Base-by-base conservation (phyloP, 2,888 invertebrate genomes). In the Spicauda simplicius region DNA sequence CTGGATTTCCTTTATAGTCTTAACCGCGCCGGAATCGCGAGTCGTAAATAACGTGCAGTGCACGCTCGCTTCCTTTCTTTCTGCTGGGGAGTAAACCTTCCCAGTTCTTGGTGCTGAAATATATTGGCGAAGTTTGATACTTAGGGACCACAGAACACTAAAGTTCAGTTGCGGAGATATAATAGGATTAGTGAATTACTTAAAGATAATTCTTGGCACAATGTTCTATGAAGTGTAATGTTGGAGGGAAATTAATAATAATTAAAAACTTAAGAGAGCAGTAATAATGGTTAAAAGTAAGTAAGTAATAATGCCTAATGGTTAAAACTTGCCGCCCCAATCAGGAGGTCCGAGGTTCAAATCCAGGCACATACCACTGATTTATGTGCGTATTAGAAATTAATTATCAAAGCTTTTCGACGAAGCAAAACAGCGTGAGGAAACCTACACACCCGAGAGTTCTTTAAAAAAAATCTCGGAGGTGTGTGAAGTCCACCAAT, bases 41-140 rank as follows among this genome's bases (percentile, higher is more conserved):
- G 81, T 88, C 89, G 88, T 91, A 90, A 91, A 90, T 90, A 90
- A 88, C 73, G 72, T 83, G 81, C 82, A 82, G 80, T 82, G 81
- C 84, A 82, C 84, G 83, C 81, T 77, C 80, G 82, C 83, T 87
- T 88, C 87, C 87, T 85, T 87, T 86, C 86, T 85, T 87, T 77
- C 66, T 81, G 77, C 81, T 80, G 78, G 77, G 77, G 79, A 76
- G 79, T 73, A 71, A 74, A 80, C 79, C 81, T 83, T 81, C 75
- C 76, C 77, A 84, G 83, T 84, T 86, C 72, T 70, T 70, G 72
- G 69, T 71, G 66, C 66, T 73, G 69, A 70, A 71, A 72, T 73
- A 71, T 74, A 74, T 74, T 66, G 72, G 70, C 61, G 72, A 74
- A 74, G 72, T 76, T 74, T 61, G 60, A 61, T 66, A 61, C 66